These are phyloP conservation scores for Ceyx melanurus DNA, from an alignment of 2,113 vertebrate genomes.

Conservation along the genomic window DNA sequence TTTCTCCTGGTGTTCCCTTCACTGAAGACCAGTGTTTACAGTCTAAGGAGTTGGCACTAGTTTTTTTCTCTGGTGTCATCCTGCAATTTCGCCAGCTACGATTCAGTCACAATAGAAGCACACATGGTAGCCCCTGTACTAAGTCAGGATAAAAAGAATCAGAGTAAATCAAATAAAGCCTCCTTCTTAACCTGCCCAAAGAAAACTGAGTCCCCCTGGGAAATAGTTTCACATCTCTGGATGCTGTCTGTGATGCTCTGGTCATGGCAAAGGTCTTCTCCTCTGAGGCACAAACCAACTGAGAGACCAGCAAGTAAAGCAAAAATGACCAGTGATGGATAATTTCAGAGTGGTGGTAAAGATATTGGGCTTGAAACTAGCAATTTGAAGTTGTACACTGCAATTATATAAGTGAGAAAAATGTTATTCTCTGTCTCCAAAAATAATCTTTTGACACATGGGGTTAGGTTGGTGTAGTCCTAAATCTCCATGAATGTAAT, in stretches of 20 bases:
- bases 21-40: not conserved
- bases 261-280: not conserved
- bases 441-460: slow-evolving; percentile 42
- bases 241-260: not conserved
- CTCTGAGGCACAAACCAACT: not conserved
- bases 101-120: not conserved
- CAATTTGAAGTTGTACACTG: slow-evolving; percentile 42
- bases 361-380: slow-evolving; percentile 38
- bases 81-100: not conserved
- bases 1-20: not conserved
- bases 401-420: slow-evolving; percentile 51
- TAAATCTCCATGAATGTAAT: slow-evolving; percentile 38
- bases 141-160: not conserved
- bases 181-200: not conserved
- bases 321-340: slow-evolving; percentile 22
- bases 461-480: not conserved
- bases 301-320: not conserved
- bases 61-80: not conserved
- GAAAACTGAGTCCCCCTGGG: not conserved
- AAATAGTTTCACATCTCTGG: not conserved
- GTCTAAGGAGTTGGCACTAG: not conserved
- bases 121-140: not conserved
- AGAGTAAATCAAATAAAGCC: not conserved
- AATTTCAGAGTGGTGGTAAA: slow-evolving; percentile 36
- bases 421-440: slow-evolving; percentile 42